Evolutionary conservation across 1,140 invertebrate genomes (phyloP), one percentile per base, ranked within the genome.

Genomic region (Drosophila simulans): DNA sequence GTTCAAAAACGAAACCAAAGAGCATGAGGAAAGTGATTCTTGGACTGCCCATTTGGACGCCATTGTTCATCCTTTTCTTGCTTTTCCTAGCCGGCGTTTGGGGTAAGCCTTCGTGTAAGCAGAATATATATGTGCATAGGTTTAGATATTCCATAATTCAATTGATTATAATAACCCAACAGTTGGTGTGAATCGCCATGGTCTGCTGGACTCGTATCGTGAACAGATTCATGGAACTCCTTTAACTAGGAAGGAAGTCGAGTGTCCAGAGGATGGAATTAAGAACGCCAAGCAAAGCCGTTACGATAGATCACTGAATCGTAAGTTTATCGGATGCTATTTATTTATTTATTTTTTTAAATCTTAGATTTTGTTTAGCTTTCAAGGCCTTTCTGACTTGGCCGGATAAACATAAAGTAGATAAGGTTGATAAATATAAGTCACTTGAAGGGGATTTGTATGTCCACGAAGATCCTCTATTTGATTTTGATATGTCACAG

Each of bases 101-200:
- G 64, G 64, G 64, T 68, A 68, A 65, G 64, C 46, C 60, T n/a
- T 43, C 31, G 15, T n/a, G 64, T 68, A 68, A 68, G 60, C 39
- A 34, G 10, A 40, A 49, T 22, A 11, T 11, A 34, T 34, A 34
- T 5, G 10, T 25, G 1, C 4, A 7, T 11, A 10, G 0, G 13
- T n/a, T 10, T 10, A 12, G 20, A 7, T 39, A 15, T 0, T 0
- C 4, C 1, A 0, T 4, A 25, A 20, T 27, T 12, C 3, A 27
- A 63, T 4, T 3, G 12, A 7, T n/a, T 0, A 0, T 17, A 5
- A 15, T 7, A 3, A 1, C 10, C 5, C 1, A 12, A 5, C 8
- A 58, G 56, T 25, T 10, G 8, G 43, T 5, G 39, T 68, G 10
- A 58, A 58, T 15, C 43, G 43, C 31, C 13, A 58, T 20, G 56